Conservation (phyloP, 2,888 invertebrate genomes). For the Callyntrura guangdongensis region DNA sequence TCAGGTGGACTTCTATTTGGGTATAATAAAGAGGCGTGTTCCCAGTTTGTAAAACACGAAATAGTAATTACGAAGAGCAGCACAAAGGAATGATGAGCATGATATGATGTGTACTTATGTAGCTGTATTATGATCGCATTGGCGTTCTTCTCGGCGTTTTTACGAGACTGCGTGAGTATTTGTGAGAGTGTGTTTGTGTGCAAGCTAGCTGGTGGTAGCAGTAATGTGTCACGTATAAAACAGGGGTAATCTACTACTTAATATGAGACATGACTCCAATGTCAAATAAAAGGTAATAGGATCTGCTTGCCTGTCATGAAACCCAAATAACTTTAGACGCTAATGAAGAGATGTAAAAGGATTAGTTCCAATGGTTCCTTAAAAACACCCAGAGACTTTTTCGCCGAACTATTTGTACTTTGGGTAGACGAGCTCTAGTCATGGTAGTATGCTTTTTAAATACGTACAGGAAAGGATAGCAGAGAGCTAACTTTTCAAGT, state of each 20-base stretch:
- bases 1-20: constrained; percentile 41
- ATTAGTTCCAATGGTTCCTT: background rate
- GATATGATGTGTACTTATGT: background rate
- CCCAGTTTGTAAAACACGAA: constrained; percentile 64
- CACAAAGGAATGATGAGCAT: constrained; percentile 29
- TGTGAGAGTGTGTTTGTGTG: too few relatives aligned
- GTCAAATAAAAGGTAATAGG: constrained; percentile 39
- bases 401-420: too few relatives aligned
- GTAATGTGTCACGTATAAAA: constrained; percentile 24
- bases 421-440: too few relatives aligned
- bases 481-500: too few relatives aligned
- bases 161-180: too few relatives aligned
- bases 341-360: constrained; percentile 44
- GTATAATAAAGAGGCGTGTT: constrained; percentile 68
- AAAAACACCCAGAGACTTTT: constrained; percentile 4
- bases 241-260: constrained; percentile 40
- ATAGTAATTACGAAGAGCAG: constrained; percentile 61
- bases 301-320: constrained; percentile 38
- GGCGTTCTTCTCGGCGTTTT: too few relatives aligned
- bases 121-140: too few relatives aligned
- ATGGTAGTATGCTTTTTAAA: too few relatives aligned
- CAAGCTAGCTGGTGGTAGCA: too few relatives aligned
- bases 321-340: background rate
- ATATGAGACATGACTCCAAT: constrained; percentile 40
- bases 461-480: too few relatives aligned